Conservation (phyloP, 2,113 vertebrate genomes). For the Abramis brama region DNA sequence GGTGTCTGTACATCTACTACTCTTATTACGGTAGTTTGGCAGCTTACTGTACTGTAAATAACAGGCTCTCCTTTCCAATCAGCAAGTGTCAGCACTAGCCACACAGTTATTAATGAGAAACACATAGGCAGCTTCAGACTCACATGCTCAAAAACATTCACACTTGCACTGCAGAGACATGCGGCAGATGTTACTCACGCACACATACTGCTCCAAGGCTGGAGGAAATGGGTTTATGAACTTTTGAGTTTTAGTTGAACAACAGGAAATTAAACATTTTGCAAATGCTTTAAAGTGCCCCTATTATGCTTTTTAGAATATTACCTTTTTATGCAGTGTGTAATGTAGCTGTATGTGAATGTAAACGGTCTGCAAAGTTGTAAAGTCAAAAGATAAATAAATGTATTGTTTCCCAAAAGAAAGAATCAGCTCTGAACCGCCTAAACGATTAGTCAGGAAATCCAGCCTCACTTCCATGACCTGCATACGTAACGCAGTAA, state of each 20-base stretch:
- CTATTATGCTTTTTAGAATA: too few relatives aligned
- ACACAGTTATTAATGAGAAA: conserved; percentile 70
- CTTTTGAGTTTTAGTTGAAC: not conserved
- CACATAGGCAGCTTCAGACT: conserved; percentile 59
- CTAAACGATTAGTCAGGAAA: too few relatives aligned
- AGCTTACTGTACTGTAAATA: conserved; percentile 59
- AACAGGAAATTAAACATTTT: conserved; percentile 6
- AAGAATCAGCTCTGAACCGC: too few relatives aligned
- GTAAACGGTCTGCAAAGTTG: too few relatives aligned
- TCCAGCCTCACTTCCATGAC: too few relatives aligned
- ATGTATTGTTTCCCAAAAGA: too few relatives aligned
- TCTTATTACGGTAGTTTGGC: conserved; percentile 57
- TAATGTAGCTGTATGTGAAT: too few relatives aligned
- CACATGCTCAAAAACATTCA: conserved; percentile 37
- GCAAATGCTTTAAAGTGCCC: not conserved
- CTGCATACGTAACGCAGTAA: too few relatives aligned
- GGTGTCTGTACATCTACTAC: not conserved
- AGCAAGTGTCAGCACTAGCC: conserved; percentile 60
- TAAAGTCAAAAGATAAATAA: too few relatives aligned
- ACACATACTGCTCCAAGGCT: not conserved
- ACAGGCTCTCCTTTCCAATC: conserved; percentile 63
- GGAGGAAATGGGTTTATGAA: conserved; percentile 6
- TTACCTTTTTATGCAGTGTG: too few relatives aligned
- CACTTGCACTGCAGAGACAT: conserved; percentile 22
- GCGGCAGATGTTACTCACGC: not conserved